Evolutionary conservation across 2,797 vertebrate species (phyloP).

Genomic region (Melanotaenia maccullochi): DNA sequence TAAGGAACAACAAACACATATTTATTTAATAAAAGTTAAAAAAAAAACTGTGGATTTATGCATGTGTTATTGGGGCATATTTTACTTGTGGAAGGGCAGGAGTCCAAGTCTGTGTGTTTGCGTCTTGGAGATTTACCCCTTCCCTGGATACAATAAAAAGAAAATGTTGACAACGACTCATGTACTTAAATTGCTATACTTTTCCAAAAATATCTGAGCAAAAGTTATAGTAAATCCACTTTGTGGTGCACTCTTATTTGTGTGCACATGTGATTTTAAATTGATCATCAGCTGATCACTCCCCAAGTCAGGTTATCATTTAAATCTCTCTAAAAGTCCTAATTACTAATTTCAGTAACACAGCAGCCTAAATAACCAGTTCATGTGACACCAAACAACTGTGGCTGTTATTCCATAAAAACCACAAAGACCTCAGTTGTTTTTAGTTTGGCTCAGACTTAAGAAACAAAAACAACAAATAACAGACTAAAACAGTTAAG

Average conservation of each 20-base stretch:
- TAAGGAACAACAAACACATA: conserved; percentile 28
- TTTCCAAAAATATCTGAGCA: background rate
- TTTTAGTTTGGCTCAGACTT: background rate
- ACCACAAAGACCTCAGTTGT: background rate
- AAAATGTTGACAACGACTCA: background rate
- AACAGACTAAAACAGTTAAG: background rate
- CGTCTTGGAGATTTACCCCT: conserved; percentile 86
- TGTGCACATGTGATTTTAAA: conserved; percentile 8
- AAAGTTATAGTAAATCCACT: background rate
- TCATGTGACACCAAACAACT: conserved; percentile 5
- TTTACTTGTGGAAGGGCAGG: conserved; percentile 90
- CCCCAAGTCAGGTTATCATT: background rate
- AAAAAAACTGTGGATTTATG: background rate
- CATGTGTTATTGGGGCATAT: background rate
- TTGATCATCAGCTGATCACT: background rate
- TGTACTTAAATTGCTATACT: conserved; percentile 2
- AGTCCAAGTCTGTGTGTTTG: conserved; percentile 86
- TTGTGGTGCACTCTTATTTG: background rate
- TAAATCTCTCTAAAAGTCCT: background rate
- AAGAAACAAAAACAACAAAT: background rate
- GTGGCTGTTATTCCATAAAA: conserved; percentile 9
- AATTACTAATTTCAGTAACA: conserved; percentile 5
- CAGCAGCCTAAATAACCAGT: background rate
- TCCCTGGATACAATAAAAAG: conserved; percentile 71
- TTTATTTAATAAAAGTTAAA: conserved; percentile 1